Evolutionary conservation across 1,140 invertebrate genomes (phyloP), one percentile per base, ranked within the genome.

Genomic region (Pissodes strobi): DNA sequence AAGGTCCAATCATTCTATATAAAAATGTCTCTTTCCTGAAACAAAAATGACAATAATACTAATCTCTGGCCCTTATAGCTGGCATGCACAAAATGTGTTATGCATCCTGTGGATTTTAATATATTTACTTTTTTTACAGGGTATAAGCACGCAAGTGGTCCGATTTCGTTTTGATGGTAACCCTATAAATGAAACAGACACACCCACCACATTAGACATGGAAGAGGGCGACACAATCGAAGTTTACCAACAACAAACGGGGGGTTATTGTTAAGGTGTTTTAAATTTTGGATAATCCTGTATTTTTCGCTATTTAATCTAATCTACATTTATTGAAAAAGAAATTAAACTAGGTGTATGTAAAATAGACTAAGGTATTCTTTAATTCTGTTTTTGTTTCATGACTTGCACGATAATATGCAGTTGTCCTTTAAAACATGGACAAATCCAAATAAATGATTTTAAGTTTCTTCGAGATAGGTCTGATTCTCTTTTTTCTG

Each of bases 161-260:
- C 82, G 93, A 78, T 96, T 97, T 83, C 84, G 92, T 80, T 96
- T 96, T 81, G 94, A 97, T 80, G 94, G 94, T 0, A 91, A 94
- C 74, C 91, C 93, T n/a, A 95, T 97, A 69, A 94, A 92, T 78
- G 93, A 96, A 82, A 88, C 89, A 78, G 94, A 96, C 73, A 96
- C 94, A 61, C 94, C 94, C 27, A 88, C 88, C 46, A 87, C 88
- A 39, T 80, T 96, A 70, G 93, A 95, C 74, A 96, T 97, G 93
- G 93, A 96, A 78, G 93, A 96, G 80, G 93, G 92, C 2, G 93
- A 96, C 74, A 94, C 93, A 72, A 96, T 97, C 82, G 94, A 96
- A 83, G 93, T 96, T 53, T 96, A 95, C 78, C 93, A 95, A 80
- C 92, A 95, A 81, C 94, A 96, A 79, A 93, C 92, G 39, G 92